A percentile compares a stretch with the other conserved stretches of the same genome.
Evolutionary conservation across 1,140 invertebrate genomes (phyloP).

Genomic region (Myzus persicae): DNA sequence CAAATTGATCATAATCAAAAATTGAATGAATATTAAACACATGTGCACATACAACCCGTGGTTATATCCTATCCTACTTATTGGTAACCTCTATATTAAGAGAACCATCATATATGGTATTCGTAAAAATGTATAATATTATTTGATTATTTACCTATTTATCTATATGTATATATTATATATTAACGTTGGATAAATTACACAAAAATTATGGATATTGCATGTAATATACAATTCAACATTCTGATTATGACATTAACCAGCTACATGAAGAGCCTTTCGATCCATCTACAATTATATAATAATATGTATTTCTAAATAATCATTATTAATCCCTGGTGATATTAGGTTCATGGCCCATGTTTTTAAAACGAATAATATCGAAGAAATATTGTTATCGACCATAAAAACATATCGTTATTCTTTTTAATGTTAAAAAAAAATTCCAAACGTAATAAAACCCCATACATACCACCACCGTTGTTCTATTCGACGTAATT

Average conservation of each 20-base stretch:
- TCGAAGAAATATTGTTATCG: slow-evolving; percentile 31
- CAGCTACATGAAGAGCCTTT: background rate
- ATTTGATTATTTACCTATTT: background rate
- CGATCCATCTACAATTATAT: background rate
- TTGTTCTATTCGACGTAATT: background rate
- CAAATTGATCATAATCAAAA: background rate
- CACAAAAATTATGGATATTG: background rate
- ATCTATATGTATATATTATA: too few relatives aligned
- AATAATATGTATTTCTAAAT: background rate
- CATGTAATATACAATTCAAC: background rate
- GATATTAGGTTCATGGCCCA: background rate
- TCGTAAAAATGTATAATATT: background rate
- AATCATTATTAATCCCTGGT: background rate
- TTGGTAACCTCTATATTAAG: background rate
- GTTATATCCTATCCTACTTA: background rate
- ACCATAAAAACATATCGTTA: background rate
- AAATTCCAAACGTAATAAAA: background rate
- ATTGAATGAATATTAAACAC: background rate
- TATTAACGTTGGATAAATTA: background rate
- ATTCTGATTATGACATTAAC: background rate
- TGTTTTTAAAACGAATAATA: background rate
- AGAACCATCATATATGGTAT: background rate
- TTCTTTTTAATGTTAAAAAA: background rate
- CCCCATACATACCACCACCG: background rate
- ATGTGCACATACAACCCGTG: background rate